Base-by-base conservation (phyloP, 2,797 vertebrate genomes). In the Xenops minutus region DNA sequence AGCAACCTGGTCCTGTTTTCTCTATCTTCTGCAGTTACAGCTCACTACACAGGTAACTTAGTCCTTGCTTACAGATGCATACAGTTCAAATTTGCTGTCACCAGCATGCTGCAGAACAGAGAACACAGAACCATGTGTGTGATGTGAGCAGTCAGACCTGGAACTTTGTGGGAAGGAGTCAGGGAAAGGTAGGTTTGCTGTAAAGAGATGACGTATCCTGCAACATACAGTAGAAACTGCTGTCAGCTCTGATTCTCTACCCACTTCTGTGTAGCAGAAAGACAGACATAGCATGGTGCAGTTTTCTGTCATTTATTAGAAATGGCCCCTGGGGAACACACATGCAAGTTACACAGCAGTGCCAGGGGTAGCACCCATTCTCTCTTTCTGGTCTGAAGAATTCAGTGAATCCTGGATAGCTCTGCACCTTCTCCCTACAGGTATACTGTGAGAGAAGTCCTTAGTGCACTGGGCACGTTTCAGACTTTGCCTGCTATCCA, bases 221-320 rank as follows among this genome's bases (percentile, higher is more conserved):
- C 37, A 89, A 27, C 23, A 48, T 10, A 41, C 6, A 41, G 43
- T 4, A 74, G 36, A 89, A 94, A 39, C 18, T 62, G n/a, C 48
- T 75, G 22, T 69, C 66, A 68, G 46, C 46, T 74, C 32, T n/a
- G 18, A 55, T 89, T 17, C 16, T 74, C 49, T 36, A 63, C 19
- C 27, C 4, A 2, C 36, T 92, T 43, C 59, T 66, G 34, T 27
- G 29, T 24, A 63, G 58, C 17, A 68, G 48, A 92, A 48, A 82
- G 51, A 92, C 75, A 89, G 75, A 91, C 43, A 24, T 0, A 26
- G 32, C 1, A 3, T 9, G 37, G 14, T 59, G 48, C 37, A 39
- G 44, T 66, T 95, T 95, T 88, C 84, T 74, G 27, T 88, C 17
- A 54, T 96, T 96, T 96, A 94, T 95, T 96, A 93, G 62, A 96